These are phyloP conservation scores for Oreochromis grahami DNA, from an alignment of 2,797 vertebrate species.

Conservation along the genomic window DNA sequence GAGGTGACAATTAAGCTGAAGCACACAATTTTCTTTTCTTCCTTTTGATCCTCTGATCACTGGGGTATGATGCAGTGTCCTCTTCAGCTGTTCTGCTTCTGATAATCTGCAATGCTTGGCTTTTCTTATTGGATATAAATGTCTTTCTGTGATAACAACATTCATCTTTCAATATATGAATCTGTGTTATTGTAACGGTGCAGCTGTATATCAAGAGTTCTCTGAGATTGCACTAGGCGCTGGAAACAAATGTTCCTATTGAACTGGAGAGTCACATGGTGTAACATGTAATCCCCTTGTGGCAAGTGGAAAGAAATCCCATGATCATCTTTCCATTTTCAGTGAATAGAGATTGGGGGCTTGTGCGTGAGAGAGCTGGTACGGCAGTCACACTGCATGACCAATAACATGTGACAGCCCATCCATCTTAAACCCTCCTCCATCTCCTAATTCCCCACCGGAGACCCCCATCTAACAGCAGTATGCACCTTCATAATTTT, in stretches of 20 bases:
- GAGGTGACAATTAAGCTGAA: slow-evolving; percentile 35
- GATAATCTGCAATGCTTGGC: neutral
- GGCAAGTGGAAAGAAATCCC: slow-evolving; percentile 50
- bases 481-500: slow-evolving; percentile 20
- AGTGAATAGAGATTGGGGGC: slow-evolving; percentile 8
- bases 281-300: slow-evolving; percentile 29
- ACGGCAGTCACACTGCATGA: slow-evolving; percentile 14
- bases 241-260: slow-evolving; percentile 51
- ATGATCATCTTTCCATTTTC: slow-evolving; percentile 54
- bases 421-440: slow-evolving; percentile 30
- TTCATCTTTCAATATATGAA: neutral
- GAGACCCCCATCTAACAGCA: slow-evolving; percentile 4
- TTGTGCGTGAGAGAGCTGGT: neutral
- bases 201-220: slow-evolving; percentile 36
- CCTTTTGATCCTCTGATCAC: neutral
- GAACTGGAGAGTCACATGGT: slow-evolving; percentile 61
- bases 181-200: slow-evolving; percentile 20
- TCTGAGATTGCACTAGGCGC: slow-evolving; percentile 1
- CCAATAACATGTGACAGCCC: slow-evolving; percentile 39
- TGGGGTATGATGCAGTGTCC: slow-evolving; percentile 6
- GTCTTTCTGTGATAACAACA: neutral
- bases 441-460: neutral
- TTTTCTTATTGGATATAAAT: neutral
- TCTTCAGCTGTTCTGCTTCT: neutral
- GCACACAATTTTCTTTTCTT: slow-evolving; percentile 42